A percentile compares a stretch with the other conserved stretches of the same genome.
phyloP scores from a whole-genome alignment of 2,113 vertebrate genomes.

The Brevimyrus niger region DNA sequence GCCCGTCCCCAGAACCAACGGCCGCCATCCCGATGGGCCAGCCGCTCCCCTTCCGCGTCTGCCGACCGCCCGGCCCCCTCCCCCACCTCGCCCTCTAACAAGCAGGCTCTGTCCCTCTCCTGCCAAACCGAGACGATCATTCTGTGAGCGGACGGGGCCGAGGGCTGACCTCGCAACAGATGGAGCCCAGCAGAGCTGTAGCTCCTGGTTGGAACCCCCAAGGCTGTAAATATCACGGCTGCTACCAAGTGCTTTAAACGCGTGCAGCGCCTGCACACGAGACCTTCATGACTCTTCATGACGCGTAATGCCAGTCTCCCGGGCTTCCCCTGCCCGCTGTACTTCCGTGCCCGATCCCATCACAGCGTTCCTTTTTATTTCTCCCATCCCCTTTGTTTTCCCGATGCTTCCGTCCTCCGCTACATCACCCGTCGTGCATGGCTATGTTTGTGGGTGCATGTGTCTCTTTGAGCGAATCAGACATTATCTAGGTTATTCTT shows the following conservation, averaged over 20 bases:
- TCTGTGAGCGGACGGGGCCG: constrained; percentile 51
- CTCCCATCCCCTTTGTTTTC: constrained; percentile 44
- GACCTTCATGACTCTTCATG: constrained; percentile 10
- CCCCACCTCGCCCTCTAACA: constrained; percentile 48
- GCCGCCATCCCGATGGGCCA: constrained; percentile 86
- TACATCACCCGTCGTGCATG: constrained; percentile 61
- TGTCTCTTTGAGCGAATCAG: constrained; percentile 60
- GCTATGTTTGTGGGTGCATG: constrained; percentile 62
- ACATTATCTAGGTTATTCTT: constrained; percentile 34
- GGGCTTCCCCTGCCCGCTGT: constrained; percentile 59
- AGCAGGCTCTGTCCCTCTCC: constrained; percentile 51
- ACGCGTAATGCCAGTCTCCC: constrained; percentile 57
- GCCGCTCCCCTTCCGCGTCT: constrained; percentile 63
- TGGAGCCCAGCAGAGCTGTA: constrained; percentile 23
- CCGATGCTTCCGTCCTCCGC: constrained; percentile 65
- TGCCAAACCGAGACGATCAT: constrained; percentile 65
- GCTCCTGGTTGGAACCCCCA: constrained; percentile 28
- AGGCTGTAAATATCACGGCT: constrained; percentile 47
- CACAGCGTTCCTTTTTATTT: constrained; percentile 38
- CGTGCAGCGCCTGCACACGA: constrained; percentile 28
- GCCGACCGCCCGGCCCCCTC: constrained; percentile 44
- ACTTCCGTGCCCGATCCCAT: constrained; percentile 42
- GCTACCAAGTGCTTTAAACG: constrained; percentile 46
- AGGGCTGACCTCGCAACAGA: constrained; percentile 22
- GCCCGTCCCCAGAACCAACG: constrained; percentile 82